Base-by-base conservation (phyloP, 2,113 vertebrate genomes). In the Peromyscus leucopus region DNA sequence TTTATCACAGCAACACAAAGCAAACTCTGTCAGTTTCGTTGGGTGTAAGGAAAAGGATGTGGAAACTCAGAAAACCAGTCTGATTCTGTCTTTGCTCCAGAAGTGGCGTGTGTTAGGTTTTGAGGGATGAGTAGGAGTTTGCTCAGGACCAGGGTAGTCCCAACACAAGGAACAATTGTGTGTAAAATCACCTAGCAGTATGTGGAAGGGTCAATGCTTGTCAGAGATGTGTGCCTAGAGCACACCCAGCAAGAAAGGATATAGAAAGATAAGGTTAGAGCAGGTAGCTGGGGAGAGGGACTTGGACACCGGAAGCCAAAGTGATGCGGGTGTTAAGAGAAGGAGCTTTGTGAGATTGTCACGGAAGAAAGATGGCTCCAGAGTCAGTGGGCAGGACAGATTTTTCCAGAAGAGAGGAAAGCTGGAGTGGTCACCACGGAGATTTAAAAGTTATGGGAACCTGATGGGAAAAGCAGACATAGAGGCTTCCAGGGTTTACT, bases 51-150 rank as follows among this genome's bases (percentile, higher is more conserved):
- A 39, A n/a, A 80, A 85, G 46, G 48, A 19, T 3, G 3, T 28
- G 33, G 15, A 74, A 69, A 26, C 19, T 33, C 39, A 31, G 36
- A 12, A 79, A 61, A 36, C 28, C 4, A 33, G 36, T 55, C 48
- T 59, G 59, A 36, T 39, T 57, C 78, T 42, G 55, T 51, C 75
- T 95, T 89, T 69, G 15, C 24, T 65, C n/a, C 21, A 31, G 15
- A 76, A 76, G 65, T 46, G 31, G 24, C 19, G 9, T 39, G 24
- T 69, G 0, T 26, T 84, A 55, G 17, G 16, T 79, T 39, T 87
- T 91, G 36, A 91, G 57, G 91, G 91, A 21, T 63, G 28, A 91
- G 9, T 65, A 94, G 59, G 91, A 85, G 78, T 93, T 85, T 11
- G 15, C 36, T 61, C 19, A 5, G 31, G 80, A 33, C 48, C 91